Conservation (phyloP, 2,113 vertebrate species). For the Prietella phreatophila region DNA sequence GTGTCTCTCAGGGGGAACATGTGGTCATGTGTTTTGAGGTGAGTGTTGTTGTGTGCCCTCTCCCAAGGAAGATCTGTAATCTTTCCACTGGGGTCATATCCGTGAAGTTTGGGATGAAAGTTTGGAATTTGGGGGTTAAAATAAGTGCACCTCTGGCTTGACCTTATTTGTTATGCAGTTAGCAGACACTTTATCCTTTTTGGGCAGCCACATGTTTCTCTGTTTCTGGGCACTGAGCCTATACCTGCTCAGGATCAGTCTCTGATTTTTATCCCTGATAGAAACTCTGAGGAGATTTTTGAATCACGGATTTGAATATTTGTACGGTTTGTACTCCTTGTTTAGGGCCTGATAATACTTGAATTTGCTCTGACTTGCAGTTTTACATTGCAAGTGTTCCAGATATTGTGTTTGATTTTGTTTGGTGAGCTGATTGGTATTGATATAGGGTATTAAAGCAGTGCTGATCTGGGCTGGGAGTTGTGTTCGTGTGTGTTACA, state of each 20-base stretch:
- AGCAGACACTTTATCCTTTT: neutral
- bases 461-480: neutral
- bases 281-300: neutral
- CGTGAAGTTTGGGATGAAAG: neutral
- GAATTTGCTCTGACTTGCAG: neutral
- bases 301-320: neutral
- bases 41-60: neutral
- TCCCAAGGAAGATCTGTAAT: slow-evolving; percentile 14
- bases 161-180: neutral
- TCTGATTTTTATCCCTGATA: neutral
- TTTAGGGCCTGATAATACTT: neutral
- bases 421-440: neutral
- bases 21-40: neutral
- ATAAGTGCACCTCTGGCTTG: neutral
- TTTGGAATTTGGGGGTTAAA: slow-evolving; percentile 20
- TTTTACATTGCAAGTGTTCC: neutral
- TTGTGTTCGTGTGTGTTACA: slow-evolving; percentile 1
- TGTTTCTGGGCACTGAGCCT: neutral
- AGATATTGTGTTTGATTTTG: neutral
- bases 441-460: neutral
- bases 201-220: neutral
- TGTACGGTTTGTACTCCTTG: neutral
- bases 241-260: neutral
- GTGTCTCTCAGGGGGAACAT: neutral
- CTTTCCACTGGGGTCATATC: neutral